phyloP scores from a whole-genome alignment of 92 coral and sea anemone species.

The Phymanthus crucifer region DNA sequence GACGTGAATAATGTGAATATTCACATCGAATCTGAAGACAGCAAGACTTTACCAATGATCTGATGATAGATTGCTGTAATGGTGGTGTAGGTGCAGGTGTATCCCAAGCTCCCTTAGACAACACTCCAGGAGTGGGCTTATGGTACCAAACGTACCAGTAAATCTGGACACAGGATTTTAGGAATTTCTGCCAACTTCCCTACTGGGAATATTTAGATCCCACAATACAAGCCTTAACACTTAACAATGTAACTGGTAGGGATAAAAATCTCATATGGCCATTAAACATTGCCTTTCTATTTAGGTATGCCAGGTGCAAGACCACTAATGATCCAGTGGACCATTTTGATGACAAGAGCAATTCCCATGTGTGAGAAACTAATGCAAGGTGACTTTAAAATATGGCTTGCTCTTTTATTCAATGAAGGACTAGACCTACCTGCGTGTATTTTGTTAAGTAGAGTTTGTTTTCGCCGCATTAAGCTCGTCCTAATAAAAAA shows the following conservation, averaged over 20 bases:
- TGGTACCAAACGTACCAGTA: neutral
- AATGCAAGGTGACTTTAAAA: neutral
- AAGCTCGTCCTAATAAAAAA: too few relatives aligned
- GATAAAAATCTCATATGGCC: neutral
- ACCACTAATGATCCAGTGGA: neutral
- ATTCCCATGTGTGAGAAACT: neutral
- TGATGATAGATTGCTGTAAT: neutral
- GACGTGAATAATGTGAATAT: slow-evolving; percentile 58
- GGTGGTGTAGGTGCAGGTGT: neutral
- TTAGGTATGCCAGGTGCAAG: neutral
- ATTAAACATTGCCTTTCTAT: neutral
- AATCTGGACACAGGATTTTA: neutral
- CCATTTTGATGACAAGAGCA: neutral
- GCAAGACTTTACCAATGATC: slow-evolving; percentile 19
- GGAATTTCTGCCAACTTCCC: neutral
- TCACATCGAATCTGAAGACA: slow-evolving; percentile 41
- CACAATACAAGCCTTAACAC: neutral
- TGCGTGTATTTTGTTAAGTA: neutral
- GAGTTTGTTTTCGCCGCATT: too few relatives aligned
- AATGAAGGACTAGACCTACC: too few relatives aligned
- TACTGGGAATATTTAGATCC: neutral
- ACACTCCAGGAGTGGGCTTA: neutral
- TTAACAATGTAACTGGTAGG: neutral
- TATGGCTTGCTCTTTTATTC: neutral
- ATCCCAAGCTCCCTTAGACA: neutral